These are phyloP conservation scores for Choreutis nemorana DNA, from an alignment of 2,888 invertebrate genomes.

Conservation along the genomic window DNA sequence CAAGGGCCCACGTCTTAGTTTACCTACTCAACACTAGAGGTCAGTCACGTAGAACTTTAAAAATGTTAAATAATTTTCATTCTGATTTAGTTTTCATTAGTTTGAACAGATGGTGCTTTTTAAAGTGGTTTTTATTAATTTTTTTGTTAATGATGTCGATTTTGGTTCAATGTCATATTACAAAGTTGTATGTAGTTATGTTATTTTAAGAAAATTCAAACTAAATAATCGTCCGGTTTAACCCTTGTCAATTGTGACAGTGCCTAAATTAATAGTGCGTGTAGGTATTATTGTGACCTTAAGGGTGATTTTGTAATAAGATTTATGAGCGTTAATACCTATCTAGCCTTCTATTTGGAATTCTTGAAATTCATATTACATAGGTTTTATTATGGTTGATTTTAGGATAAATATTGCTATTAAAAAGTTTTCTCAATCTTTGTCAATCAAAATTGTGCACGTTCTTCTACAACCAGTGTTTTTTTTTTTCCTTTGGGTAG, in stretches of 20 bases:
- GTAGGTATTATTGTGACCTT: conserved; percentile 37
- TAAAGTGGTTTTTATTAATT: not conserved
- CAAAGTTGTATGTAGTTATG: no score
- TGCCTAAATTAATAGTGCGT: conserved; percentile 46
- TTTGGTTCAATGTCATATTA: no score
- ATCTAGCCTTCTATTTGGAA: no score
- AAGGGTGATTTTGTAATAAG: conserved; percentile 17
- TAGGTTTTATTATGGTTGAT: no score
- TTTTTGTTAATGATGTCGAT: conserved; percentile 5
- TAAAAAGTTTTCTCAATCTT: no score
- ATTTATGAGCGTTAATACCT: conserved; percentile 14
- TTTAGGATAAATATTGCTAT: no score
- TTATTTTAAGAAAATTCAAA: conserved; percentile 29
- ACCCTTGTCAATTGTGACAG: conserved; percentile 47
- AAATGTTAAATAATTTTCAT: conserved; percentile 28
- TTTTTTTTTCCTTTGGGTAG: no score
- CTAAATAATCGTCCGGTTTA: conserved; percentile 35
- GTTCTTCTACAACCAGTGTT: no score
- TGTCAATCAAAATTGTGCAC: no score
- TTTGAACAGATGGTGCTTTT: conserved; percentile 42
- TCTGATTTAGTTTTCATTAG: conserved; percentile 31
- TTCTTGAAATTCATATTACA: no score
- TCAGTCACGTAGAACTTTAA: conserved; percentile 27
- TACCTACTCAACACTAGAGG: conserved; percentile 47
- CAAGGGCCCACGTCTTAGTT: conserved; percentile 20